Evolutionary conservation across 2,888 invertebrate species (phyloP), one percentile per base, ranked within the genome.

Genomic region (Aphrophora alni): DNA sequence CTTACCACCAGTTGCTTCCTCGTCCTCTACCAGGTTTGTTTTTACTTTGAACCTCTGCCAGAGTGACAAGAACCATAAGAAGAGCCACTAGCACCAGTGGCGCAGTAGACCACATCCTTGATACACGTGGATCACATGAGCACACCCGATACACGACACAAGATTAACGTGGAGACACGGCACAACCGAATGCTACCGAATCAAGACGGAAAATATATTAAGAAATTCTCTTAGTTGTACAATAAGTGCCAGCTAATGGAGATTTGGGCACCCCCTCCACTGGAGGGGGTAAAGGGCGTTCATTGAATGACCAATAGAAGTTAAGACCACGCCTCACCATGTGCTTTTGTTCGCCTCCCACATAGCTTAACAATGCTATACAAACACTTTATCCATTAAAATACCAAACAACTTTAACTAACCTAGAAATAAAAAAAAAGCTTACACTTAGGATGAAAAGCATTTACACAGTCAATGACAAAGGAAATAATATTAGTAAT

Each of bases 1-100:
- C 96, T 91, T 90, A 96, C 96, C 96, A 96, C 96, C 96, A 96
- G 94, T 95, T 96, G 86, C 95, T 95, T 88, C 96, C 96, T 87
- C 95, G 92, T 87, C 95, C 95, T 87, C 95, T 91, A 88, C 94
- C 92, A 85, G 92, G 91, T 87, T 93, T 93, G 87, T 91, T 92
- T 84, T 87, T 88, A 83, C 87, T 87, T 82, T 84, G 85, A 75
- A 87, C 86, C 79, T 88, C 88, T 72, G 88, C 87, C 74, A 87
- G 88, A 88, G 89, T 88, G 80, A 91, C 89, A 87, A 90, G 88
- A 87, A 91, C 88, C 89, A 88, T 89, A 87, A 92, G 85, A 79
- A 87, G 87, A 84, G 87, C 87, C 80, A 88, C 83, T 79, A 89
- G 84, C 86, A 89, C 85, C 87, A 84, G 82, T 72, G 84, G 83